A percentile compares a stretch with the other conserved stretches of the same genome.
Conservation (phyloP, 2,888 invertebrate genomes). For the Leptopilina syphax region DNA sequence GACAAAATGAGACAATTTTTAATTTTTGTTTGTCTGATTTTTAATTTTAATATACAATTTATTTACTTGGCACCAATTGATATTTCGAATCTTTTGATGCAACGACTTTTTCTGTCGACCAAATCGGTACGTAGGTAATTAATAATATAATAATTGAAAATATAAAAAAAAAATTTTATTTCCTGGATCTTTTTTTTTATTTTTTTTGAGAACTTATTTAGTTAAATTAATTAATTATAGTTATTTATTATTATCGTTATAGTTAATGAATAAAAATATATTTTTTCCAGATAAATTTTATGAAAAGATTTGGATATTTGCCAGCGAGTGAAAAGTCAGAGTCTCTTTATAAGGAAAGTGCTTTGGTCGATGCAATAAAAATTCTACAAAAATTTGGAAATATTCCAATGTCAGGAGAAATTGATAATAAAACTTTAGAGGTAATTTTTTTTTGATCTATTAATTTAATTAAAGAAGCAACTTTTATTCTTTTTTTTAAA, state of each 20-base stretch:
- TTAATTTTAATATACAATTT: neutral
- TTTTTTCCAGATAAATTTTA: conserved; percentile 80
- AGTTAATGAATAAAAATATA: too few relatives aligned
- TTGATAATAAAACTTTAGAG: conserved; percentile 81
- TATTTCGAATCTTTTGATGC: conserved; percentile 21
- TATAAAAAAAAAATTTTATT: neutral
- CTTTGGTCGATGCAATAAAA: conserved; percentile 82
- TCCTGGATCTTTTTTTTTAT: too few relatives aligned
- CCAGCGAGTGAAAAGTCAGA: conserved; percentile 78
- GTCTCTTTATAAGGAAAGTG: conserved; percentile 81
- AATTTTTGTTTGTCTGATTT: neutral
- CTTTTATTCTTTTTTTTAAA: too few relatives aligned
- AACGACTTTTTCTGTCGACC: neutral
- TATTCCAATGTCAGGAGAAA: conserved; percentile 82
- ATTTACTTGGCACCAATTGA: conserved; percentile 8
- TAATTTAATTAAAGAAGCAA: neutral
- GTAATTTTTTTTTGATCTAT: conserved; percentile 18
- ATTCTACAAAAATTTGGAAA: conserved; percentile 86
- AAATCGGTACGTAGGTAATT: neutral
- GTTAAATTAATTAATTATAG: too few relatives aligned
- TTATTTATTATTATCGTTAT: too few relatives aligned
- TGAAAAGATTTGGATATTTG: conserved; percentile 85
- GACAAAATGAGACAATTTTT: neutral
- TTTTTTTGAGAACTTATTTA: conserved; percentile 46
- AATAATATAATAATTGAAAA: neutral